A percentile compares a stretch with the other conserved stretches of the same genome.
phyloP scores from a whole-genome alignment of 2,888 invertebrate species.

The Xylocampa areola region DNA sequence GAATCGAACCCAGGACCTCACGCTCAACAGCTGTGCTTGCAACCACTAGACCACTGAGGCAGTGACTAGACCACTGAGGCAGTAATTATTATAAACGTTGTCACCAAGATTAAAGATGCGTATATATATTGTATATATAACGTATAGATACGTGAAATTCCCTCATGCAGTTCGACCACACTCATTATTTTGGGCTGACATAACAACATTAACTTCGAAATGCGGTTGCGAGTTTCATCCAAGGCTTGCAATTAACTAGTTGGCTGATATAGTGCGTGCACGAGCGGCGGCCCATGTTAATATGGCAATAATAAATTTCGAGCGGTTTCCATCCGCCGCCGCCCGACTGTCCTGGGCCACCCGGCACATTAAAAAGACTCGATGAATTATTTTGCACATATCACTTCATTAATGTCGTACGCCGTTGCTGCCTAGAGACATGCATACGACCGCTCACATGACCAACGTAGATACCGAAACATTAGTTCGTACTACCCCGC shows the following conservation, averaged over 20 bases:
- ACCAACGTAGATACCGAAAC: constrained; percentile 66
- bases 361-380: constrained; percentile 75
- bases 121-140: constrained; percentile 12
- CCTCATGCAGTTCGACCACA: constrained; percentile 67
- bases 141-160: constrained; percentile 52
- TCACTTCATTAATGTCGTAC: constrained; percentile 65
- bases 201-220: constrained; percentile 85
- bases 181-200: constrained; percentile 82
- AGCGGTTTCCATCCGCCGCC: constrained; percentile 76
- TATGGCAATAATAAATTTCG: constrained; percentile 87
- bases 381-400: constrained; percentile 75
- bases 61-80: too few relatives aligned
- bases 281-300: constrained; percentile 76
- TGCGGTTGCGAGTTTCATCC: constrained; percentile 84
- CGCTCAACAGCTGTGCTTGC: too few relatives aligned
- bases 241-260: constrained; percentile 86
- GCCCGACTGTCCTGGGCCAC: constrained; percentile 66
- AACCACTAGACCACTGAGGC: too few relatives aligned
- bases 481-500: constrained; percentile 50
- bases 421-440: constrained; percentile 53
- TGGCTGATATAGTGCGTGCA: constrained; percentile 82
- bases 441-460: constrained; percentile 55
- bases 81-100: too few relatives aligned
- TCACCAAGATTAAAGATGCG: constrained; percentile 31
- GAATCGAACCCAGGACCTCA: too few relatives aligned